Base-by-base conservation (phyloP, 2,113 vertebrate genomes). In the Crocuta crocuta region DNA sequence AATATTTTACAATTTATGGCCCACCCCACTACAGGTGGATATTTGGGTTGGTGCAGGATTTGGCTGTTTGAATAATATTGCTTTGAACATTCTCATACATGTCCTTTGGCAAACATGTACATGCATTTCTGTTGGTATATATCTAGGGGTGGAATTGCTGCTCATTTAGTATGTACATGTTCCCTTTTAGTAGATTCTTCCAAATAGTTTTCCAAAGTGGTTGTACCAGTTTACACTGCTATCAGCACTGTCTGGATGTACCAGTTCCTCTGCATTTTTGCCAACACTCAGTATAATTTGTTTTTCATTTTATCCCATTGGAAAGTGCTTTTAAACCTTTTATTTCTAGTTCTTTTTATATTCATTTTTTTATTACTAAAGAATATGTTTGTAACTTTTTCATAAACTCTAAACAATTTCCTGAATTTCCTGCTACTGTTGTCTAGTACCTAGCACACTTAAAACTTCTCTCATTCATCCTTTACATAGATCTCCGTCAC, bases 381-480 rank as follows among this genome's bases (percentile, higher is more conserved):
- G 74, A 70, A 50, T 66, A 26, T 81, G 19, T 84, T 76, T 89
- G n/a, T 87, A 78, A 88, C 39, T 66, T 85, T 91, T 89, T 91
- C 13, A 48, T 13, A 92, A 79, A 33, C 24, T 83, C 92, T 33
- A 78, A 66, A 71, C 11, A 58, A 63, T 94, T 94, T 45, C 73
- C 43, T 73, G 10, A 80, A 17, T 76, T 74, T 94, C 23, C 55
- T 79, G 13, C 66, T 79, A 23, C 35, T 45, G 76, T 96, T 88
- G 45, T 50, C 84, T 74, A 63, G 61, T 83, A 92, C 1, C 17
- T n/a, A 79, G 13, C 35, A 82, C 1, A 91, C 68, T 85, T 97
- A 83, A 82, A 73, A 55, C 33, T 74, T 86, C 24, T 70, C 9
- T 78, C 55, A 73, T 94, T 33, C 55, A 71, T 85, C 9, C 45